Base-by-base conservation (phyloP, 1,140 invertebrate genomes). In the Lepidurus apus region DNA sequence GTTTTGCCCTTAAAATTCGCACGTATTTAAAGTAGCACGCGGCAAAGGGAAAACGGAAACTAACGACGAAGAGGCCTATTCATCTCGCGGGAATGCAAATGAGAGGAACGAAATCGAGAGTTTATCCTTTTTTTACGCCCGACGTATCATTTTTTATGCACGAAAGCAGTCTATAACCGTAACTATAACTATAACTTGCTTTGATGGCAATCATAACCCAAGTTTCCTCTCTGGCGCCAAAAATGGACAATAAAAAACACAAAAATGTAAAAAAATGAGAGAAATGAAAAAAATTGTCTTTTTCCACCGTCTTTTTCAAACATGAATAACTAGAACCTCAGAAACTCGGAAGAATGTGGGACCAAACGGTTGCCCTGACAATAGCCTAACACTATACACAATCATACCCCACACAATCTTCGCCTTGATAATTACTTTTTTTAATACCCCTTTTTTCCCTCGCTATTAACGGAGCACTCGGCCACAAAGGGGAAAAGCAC, bases 371-470 rank as follows among this genome's bases (percentile, higher is more conserved):
- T 65, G 53, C 53, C 53, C 53, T 65, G 9, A 65, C 53, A 65
- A 65, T 65, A 65, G 17, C 53, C 21, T 0, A 34, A 65, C 53
- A 65, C n/a, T 65, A 4, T 65, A 65, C 53, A 65, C 53, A 65
- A 9, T 21, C 13, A 13, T n/a, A 65, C 47, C 47, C 6, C 47
- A 65, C 47, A 65, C 47, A 65, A 65, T 65, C 53, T 65, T 65
- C 53, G 53, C 53, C 53, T 34, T 65, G 53, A 65, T 65, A 65
- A 65, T 65, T 65, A 65, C 17, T 5, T 65, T 65, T 65, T 65
- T 65, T 65, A 65, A 65, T 65, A 65, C 17, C 53, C 17, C 53
- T 21, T 34, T 34, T 34, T 34, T 65, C 53, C 53, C 17, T 11
- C 53, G 53, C 53, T 21, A 65, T 65, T 34, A 65, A 65, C 53